A percentile compares a stretch with the other conserved stretches of the same genome.
These are phyloP conservation scores for Aspidiotus rigidus DNA, from an alignment of 2,888 invertebrate genomes.

Conservation along the genomic window DNA sequence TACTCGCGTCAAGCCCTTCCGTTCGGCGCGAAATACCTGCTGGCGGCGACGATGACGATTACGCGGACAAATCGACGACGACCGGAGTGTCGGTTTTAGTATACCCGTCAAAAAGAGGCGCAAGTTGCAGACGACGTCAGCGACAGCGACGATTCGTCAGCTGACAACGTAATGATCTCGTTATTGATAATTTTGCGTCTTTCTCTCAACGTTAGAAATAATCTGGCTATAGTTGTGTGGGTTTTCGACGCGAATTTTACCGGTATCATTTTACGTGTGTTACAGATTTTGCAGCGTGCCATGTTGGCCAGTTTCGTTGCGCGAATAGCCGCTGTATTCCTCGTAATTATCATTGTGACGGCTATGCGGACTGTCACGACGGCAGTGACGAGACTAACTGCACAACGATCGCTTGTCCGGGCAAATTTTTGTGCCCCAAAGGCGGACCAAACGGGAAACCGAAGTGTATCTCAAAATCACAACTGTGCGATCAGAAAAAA, in stretches of 20 bases:
- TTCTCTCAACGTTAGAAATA: too few species aligned
- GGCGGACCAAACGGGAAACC: conserved; percentile 62
- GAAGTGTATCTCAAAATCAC: conserved; percentile 77
- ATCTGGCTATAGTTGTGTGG: background rate
- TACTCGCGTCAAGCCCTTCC: too few species aligned
- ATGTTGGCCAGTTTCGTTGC: conserved; percentile 84
- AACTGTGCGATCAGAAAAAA: conserved; percentile 79
- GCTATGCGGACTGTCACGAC: conserved; percentile 84
- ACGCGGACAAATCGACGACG: too few species aligned
- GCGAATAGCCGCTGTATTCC: conserved; percentile 90
- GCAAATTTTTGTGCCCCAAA: conserved; percentile 80
- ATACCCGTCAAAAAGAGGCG: too few species aligned
- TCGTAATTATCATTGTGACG: conserved; percentile 71
- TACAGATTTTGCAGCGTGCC: conserved; percentile 79
- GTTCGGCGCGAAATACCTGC: too few species aligned
- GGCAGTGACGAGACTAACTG: conserved; percentile 83
- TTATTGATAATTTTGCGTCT: too few species aligned
- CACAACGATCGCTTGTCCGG: conserved; percentile 75
- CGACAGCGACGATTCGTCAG: too few species aligned
- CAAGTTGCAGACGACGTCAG: too few species aligned
- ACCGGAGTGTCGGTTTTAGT: too few species aligned
- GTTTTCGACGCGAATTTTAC: background rate
- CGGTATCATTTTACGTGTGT: conserved; percentile 10
- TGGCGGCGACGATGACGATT: too few species aligned
- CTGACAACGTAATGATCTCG: too few species aligned